Conservation (phyloP, 1,140 invertebrate genomes). For the Trissolcus basalis region DNA sequence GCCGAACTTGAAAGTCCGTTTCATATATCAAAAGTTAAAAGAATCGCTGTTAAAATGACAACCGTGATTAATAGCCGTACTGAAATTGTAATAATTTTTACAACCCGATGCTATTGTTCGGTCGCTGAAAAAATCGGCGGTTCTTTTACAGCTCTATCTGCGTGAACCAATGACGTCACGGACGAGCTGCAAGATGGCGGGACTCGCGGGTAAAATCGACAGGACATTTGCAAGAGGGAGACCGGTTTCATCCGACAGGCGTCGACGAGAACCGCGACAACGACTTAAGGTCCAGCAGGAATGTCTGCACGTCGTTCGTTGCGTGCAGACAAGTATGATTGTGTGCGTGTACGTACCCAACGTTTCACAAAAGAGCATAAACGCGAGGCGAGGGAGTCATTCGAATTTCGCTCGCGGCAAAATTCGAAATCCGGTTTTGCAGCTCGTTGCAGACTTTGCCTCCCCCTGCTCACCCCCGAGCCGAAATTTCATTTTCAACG, state of each 20-base stretch:
- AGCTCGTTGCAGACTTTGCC: constrained; percentile 35
- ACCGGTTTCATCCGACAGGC: constrained; percentile 66
- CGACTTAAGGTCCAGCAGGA: constrained; percentile 57
- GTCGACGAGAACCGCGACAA: constrained; percentile 60
- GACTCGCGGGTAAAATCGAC: constrained; percentile 65
- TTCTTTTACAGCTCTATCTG: constrained; percentile 12
- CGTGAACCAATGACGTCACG: constrained; percentile 64
- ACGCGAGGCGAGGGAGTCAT: constrained; percentile 51
- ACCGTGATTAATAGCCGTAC: too few relatives aligned
- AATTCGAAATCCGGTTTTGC: constrained; percentile 58
- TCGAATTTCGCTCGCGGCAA: constrained; percentile 52
- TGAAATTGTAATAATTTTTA: too few relatives aligned
- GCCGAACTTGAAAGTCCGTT: too few relatives aligned
- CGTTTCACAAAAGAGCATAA: constrained; percentile 57
- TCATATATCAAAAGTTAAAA: too few relatives aligned
- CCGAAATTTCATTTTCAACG: too few relatives aligned
- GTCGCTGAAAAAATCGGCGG: not conserved
- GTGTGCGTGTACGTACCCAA: constrained; percentile 46
- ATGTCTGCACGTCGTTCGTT: constrained; percentile 58
- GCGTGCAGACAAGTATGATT: constrained; percentile 55
- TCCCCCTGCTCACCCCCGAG: not conserved
- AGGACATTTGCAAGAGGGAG: constrained; percentile 59
- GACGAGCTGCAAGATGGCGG: constrained; percentile 65
- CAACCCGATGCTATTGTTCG: too few relatives aligned
- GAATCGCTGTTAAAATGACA: too few relatives aligned